phyloP scores from a whole-genome alignment of 2,797 vertebrate species.

The Hephaestus fuliginosus region DNA sequence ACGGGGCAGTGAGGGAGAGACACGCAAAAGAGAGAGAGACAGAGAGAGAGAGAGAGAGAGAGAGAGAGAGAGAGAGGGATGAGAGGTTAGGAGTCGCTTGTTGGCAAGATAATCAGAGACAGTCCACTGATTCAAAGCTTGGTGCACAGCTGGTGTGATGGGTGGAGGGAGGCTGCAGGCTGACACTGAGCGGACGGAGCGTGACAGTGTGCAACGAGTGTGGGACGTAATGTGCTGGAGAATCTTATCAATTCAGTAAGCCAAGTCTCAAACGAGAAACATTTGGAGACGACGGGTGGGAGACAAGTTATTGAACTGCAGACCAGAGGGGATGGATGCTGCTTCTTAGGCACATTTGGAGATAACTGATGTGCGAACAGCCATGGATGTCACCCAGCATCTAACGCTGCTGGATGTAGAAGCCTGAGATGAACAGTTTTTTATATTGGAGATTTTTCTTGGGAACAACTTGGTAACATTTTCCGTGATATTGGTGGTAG shows the following conservation, averaged over 20 bases:
- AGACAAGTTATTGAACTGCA: conserved; percentile 26
- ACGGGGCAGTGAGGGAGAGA: conserved; percentile 33
- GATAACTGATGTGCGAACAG: not conserved
- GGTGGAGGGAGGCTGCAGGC: conserved; percentile 60
- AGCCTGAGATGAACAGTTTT: not conserved
- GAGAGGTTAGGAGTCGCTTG: conserved; percentile 52
- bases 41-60: conserved; percentile 36
- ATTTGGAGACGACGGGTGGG: conserved; percentile 31
- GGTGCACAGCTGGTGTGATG: conserved; percentile 71
- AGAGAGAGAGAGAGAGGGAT: conserved; percentile 33
- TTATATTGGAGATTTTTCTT: not conserved
- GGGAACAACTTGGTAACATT: not conserved
- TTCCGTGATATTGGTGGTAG: not conserved
- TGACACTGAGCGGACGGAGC: conserved; percentile 42
- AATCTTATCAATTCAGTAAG: conserved; percentile 24
- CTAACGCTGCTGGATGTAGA: conserved; percentile 13
- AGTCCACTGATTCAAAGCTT: conserved; percentile 62
- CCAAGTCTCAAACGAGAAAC: conserved; percentile 21
- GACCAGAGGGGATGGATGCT: conserved; percentile 21
- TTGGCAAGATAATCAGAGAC: conserved; percentile 69
- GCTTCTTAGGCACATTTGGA: conserved; percentile 23
- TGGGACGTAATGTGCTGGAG: conserved; percentile 46
- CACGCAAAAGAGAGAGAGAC: conserved; percentile 17
- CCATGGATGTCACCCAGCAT: conserved; percentile 9
- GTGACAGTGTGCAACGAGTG: conserved; percentile 44